Evolutionary conservation across 2,797 vertebrate species (phyloP), one percentile per base, ranked within the genome.

Genomic region (Diplodus sargus): DNA sequence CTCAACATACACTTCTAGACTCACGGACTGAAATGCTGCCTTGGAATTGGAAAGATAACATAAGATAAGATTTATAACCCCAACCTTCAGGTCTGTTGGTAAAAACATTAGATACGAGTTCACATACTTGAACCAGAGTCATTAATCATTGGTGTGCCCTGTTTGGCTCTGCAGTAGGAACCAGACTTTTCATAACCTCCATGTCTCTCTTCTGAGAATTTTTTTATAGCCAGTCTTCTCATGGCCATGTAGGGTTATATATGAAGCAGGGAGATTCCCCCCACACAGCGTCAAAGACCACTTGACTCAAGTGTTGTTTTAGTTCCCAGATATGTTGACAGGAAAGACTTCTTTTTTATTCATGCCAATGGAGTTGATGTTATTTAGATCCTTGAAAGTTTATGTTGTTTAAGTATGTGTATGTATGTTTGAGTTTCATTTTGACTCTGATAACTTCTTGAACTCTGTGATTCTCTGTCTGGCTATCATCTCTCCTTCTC

Each of bases 231-330:
- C 68, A 42, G 48, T 47, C 51, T 68, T 66, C 68, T 81, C 81
- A 76, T 91, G 79, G 71, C 94, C 92, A 90, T 94, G 80, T 94
- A 94, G 54, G 94, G 93, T 70, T 70, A 64, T 70, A 63, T n/a
- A 61, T 53, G 49, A 34, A 87, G 70, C 30, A 1, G 30, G 10
- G 34, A 66, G 73, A 83, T 61, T 57, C 56, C 48, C 71, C 67
- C 61, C 73, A 23, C 70, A 61, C 68, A 48, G 70, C 20, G 53
- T 85, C 82, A 86, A 75, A 74, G 54, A 20, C 67, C 64, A 78
- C 90, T 87, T 43, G n/a, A 74, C 85, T 88, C 57, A 14, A 92
- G 87, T 78, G 86, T 81, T 93, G 86, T 90, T 91, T 90, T 61
- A 84, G 72, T 94, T 92, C 86, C 83, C 12, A 39, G 39, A 74